Evolutionary conservation across 2,797 vertebrate species (phyloP).

Genomic region (Labroides dimidiatus): DNA sequence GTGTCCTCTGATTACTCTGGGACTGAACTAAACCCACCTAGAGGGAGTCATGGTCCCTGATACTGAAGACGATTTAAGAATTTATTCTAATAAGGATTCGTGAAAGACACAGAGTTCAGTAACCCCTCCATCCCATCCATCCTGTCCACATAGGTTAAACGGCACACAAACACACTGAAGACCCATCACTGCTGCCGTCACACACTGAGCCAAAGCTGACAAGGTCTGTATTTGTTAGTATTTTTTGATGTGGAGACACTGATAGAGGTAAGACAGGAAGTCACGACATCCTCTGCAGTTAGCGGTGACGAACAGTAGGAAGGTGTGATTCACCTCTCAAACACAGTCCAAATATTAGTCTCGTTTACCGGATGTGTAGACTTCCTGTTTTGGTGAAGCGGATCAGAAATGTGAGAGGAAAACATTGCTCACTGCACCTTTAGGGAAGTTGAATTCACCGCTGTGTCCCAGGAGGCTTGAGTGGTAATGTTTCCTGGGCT

Average conservation of each 20-base stretch:
- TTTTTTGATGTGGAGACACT: background rate
- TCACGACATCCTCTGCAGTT: background rate
- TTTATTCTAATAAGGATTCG: conserved; percentile 17
- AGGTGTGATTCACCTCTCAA: conserved; percentile 4
- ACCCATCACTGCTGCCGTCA: too few species aligned
- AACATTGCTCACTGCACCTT: too few species aligned
- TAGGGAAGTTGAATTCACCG: background rate
- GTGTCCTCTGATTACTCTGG: conserved; percentile 57
- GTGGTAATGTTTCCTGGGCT: background rate
- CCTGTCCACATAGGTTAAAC: too few species aligned
- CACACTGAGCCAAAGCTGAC: too few species aligned
- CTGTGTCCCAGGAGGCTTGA: background rate
- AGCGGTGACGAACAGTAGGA: background rate
- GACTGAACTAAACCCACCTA: conserved; percentile 25
- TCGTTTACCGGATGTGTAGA: too few species aligned
- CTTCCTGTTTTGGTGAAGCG: too few species aligned
- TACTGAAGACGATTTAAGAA: conserved; percentile 11
- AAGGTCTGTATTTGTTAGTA: too few species aligned
- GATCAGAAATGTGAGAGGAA: too few species aligned
- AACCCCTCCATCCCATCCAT: too few species aligned
- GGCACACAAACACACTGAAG: too few species aligned
- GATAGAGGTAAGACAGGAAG: background rate
- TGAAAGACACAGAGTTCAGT: too few species aligned
- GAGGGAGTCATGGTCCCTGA: conserved; percentile 18
- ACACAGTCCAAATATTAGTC: background rate